Evolutionary conservation across 2,113 vertebrate genomes (phyloP), one percentile per base, ranked within the genome.

Genomic region (Xerus inauris): DNA sequence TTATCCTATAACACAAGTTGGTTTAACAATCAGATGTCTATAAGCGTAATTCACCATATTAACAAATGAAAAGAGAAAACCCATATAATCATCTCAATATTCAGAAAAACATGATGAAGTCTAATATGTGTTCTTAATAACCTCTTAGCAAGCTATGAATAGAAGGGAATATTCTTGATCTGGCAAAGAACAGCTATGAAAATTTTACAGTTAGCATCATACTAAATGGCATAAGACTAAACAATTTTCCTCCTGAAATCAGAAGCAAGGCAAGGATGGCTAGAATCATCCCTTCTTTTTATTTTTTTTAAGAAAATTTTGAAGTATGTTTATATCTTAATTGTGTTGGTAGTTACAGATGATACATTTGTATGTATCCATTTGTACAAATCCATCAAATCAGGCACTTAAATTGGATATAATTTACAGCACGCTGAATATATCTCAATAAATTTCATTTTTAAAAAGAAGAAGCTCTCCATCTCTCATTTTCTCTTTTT

Each of bases 51-150:
- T 89, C 13, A 49, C 49, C 71, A 79, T 32, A 69, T 49, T 83
- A 69, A 82, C 12, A 87, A 92, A 71, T 17, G 42, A 65, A 82
- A 67, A 82, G 67, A 77, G n/a, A 77, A 95, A 92, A 59, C 26
- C 17, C 30, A 47, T 40, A 77, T 30, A 24, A 62, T 64, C 12
- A 89, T 26, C 67, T 51, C 42, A 84, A 49, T 28, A 71, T 84
- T 71, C 49, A 49, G 5, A 14, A 0, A 6, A 32, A 20, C 35
- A 40, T 59, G 24, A 94, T 26, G 91, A 86, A 90, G 35, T 85
- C 4, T 26, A 90, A 86, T 40, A 67, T 42, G 11, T 1, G 32
- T 47, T 89, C n/a, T 79, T 59, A 76, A 51, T 79, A 32, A 76
- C 57, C 8, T 85, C 10, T 73, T n/a, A 80, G 47, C 8, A 47